Percentiles rank a stretch among this genome's conserved stretches.
Conservation (phyloP, 2,888 invertebrate species). For the Dolomedes plantarius region DNA sequence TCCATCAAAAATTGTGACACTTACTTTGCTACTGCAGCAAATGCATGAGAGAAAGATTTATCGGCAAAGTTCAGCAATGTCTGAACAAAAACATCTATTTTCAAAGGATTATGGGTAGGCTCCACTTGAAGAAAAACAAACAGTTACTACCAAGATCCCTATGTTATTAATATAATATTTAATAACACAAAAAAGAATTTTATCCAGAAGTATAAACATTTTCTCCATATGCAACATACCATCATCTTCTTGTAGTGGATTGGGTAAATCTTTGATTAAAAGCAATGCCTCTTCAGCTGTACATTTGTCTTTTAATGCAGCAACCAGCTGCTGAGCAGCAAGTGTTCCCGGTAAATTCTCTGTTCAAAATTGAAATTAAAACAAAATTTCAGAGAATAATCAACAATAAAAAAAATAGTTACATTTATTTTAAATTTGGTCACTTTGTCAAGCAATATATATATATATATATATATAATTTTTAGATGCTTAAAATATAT, state of each 20-base stretch:
- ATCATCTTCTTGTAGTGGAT: slow-evolving; percentile 79
- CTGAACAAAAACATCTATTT: slow-evolving; percentile 98
- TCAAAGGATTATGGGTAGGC: slow-evolving; percentile 84
- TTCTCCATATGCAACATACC: slow-evolving; percentile 24
- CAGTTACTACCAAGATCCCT: neutral
- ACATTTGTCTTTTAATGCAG: slow-evolving; percentile 91
- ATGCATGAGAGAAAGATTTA: slow-evolving; percentile 98
- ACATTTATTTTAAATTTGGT: too few relatives aligned
- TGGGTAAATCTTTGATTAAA: slow-evolving; percentile 90
- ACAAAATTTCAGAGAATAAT: neutral
- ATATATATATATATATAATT: too few relatives aligned
- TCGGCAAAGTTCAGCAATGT: slow-evolving; percentile 93
- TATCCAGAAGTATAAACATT: too few relatives aligned
- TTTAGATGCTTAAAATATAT: too few relatives aligned
- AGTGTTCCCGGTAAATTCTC: slow-evolving; percentile 77
- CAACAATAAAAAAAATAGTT: neutral
- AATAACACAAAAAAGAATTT: too few relatives aligned
- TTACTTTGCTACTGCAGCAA: slow-evolving; percentile 97
- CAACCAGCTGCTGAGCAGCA: slow-evolving; percentile 88
- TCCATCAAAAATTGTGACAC: too few relatives aligned
- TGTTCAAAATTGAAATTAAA: slow-evolving; percentile 65
- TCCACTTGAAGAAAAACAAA: slow-evolving; percentile 51
- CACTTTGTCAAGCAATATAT: too few relatives aligned
- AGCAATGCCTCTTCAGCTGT: slow-evolving; percentile 92
- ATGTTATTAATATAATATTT: too few relatives aligned